Percentiles rank a stretch among this genome's conserved stretches.
phyloP scores from a whole-genome alignment of 2,113 vertebrate genomes.

The Columba livia region DNA sequence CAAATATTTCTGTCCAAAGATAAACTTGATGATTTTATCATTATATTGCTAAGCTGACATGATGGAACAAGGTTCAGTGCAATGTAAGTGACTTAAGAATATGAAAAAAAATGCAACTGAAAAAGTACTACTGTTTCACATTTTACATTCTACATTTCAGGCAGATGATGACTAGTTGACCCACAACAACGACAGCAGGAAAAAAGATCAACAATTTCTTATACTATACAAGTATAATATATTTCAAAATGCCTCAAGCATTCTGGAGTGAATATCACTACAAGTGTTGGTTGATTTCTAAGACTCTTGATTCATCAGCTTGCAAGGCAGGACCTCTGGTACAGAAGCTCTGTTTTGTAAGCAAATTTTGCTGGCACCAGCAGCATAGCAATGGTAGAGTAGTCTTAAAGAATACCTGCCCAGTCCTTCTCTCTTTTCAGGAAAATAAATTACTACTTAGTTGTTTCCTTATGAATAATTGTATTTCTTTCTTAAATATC shows the following conservation, averaged over 20 bases:
- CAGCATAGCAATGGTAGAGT: not conserved
- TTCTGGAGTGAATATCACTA: not conserved
- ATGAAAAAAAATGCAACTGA: not conserved
- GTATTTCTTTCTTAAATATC: not conserved
- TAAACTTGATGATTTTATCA: not conserved
- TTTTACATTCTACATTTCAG: not conserved
- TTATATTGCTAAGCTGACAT: not conserved
- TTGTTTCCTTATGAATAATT: not conserved
- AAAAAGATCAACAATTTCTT: not conserved
- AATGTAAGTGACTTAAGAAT: not conserved
- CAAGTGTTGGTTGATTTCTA: not conserved
- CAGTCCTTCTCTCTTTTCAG: not conserved
- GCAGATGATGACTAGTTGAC: not conserved
- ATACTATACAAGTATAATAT: not conserved
- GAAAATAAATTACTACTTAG: not conserved
- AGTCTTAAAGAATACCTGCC: not conserved
- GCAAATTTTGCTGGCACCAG: not conserved
- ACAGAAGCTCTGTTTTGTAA: not conserved
- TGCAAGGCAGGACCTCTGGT: not conserved
- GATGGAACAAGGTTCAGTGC: not conserved
- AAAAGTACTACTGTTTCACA: not conserved
- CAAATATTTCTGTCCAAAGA: not conserved
- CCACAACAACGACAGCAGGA: not conserved
- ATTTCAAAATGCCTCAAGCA: not conserved
- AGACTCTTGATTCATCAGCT: not conserved